A percentile compares a stretch with the other conserved stretches of the same genome.
These are phyloP conservation scores for Ophraella communa DNA, from an alignment of 2,888 invertebrate species.

Conservation along the genomic window DNA sequence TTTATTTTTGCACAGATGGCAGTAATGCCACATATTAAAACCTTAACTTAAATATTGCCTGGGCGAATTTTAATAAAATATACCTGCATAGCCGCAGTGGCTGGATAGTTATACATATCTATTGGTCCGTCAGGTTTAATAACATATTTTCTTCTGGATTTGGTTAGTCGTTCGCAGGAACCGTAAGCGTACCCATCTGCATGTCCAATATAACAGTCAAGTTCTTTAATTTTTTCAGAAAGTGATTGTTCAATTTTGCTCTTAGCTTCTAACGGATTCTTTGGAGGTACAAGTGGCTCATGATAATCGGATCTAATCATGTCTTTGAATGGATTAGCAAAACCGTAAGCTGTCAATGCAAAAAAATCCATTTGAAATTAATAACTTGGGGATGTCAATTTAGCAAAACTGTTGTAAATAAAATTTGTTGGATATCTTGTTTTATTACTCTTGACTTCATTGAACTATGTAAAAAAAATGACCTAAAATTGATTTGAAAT, in stretches of 20 bases:
- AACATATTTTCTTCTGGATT: conserved; percentile 63
- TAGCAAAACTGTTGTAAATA: no score
- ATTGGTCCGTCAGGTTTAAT: conserved; percentile 63
- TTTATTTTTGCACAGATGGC: not conserved
- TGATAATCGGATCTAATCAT: conserved; percentile 59
- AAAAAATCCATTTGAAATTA: conserved; percentile 70
- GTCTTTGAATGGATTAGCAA: conserved; percentile 63
- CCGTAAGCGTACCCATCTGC: conserved; percentile 66
- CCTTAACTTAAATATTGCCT: no score
- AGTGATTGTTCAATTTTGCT: conserved; percentile 57
- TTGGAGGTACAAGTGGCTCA: conserved; percentile 57
- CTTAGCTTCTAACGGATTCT: conserved; percentile 41
- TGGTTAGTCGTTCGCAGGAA: conserved; percentile 60
- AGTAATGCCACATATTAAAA: no score
- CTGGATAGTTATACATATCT: conserved; percentile 63
- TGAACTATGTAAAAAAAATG: no score
- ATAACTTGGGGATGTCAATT: no score
- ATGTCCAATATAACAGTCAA: conserved; percentile 63
- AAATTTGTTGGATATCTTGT: no score
- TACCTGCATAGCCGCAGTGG: conserved; percentile 54
- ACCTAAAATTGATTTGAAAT: no score
- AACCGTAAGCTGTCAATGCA: conserved; percentile 62
- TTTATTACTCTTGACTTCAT: no score
- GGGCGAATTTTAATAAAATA: conserved; percentile 47
- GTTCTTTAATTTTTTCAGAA: conserved; percentile 57